Conservation (phyloP, 1,140 invertebrate species). For the Homalodisca vitripennis region DNA sequence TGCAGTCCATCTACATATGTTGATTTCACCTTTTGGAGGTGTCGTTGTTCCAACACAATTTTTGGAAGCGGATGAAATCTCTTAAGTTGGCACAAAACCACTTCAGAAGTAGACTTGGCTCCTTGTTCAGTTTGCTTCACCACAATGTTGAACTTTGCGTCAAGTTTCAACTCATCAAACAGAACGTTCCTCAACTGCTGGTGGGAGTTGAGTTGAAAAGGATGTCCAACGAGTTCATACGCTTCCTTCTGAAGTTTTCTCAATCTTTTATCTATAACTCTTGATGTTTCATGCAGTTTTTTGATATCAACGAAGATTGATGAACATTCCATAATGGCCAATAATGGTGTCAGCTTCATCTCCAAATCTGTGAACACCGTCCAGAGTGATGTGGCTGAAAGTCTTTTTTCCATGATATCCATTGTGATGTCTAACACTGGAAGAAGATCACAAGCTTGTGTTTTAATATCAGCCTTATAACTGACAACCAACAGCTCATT, state of each 20-base stretch:
- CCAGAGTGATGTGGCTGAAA: conserved; percentile 45
- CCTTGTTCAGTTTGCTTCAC: conserved; percentile 51
- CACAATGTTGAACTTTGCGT: conserved; percentile 48
- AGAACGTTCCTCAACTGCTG: conserved; percentile 54
- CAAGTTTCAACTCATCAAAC: conserved; percentile 56
- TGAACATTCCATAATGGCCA: conserved; percentile 48
- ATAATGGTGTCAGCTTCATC: conserved; percentile 52
- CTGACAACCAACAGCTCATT: neutral
- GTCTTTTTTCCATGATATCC: conserved; percentile 14
- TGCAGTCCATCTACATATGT: conserved; percentile 55
- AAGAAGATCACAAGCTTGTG: conserved; percentile 16
- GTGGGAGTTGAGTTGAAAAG: conserved; percentile 54
- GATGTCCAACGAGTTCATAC: conserved; percentile 50
- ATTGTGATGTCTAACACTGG: conserved; percentile 22
- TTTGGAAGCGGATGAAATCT: conserved; percentile 53
- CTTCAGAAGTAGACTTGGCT: conserved; percentile 57
- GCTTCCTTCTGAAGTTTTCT: conserved; percentile 50
- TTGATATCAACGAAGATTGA: conserved; percentile 24
- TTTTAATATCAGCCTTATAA: neutral
- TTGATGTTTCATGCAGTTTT: neutral
- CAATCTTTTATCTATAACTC: conserved; percentile 41
- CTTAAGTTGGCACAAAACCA: conserved; percentile 49
- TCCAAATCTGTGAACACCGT: conserved; percentile 53
- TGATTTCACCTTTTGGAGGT: conserved; percentile 56
- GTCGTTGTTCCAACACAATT: conserved; percentile 55